Percentiles rank a stretch among this genome's conserved stretches.
Conservation (phyloP, 2,113 vertebrate genomes). For the Solea senegalensis region DNA sequence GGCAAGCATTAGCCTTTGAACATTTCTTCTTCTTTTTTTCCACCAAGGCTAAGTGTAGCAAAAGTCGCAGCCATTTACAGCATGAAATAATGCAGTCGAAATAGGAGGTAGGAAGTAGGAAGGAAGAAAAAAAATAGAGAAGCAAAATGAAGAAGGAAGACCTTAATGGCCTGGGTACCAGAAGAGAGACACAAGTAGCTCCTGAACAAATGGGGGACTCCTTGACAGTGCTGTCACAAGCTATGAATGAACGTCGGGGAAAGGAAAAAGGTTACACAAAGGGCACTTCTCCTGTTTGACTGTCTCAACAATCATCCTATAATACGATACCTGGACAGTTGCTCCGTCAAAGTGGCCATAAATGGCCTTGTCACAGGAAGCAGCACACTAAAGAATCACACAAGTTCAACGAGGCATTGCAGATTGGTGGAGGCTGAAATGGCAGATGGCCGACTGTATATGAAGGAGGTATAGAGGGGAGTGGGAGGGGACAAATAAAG, state of each 20-base stretch:
- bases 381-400: conserved; percentile 36
- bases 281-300: conserved; percentile 60
- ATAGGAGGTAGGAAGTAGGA: not conserved
- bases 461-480: conserved; percentile 15
- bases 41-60: conserved; percentile 23
- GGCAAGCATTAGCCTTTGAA: conserved; percentile 21
- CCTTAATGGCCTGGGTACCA: conserved; percentile 6
- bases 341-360: conserved; percentile 48
- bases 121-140: not conserved
- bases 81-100: not conserved
- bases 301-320: conserved; percentile 65
- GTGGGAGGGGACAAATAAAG: conserved; percentile 1
- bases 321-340: conserved; percentile 50
- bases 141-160: conserved; percentile 16
- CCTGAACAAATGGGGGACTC: conserved; percentile 48
- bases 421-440: conserved; percentile 39
- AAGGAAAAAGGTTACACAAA: conserved; percentile 65
- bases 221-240: conserved; percentile 56
- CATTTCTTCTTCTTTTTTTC: conserved; percentile 38
- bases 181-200: conserved; percentile 22
- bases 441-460: conserved; percentile 29
- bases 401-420: conserved; percentile 50
- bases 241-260: conserved; percentile 17
- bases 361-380: conserved; percentile 50
- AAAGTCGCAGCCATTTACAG: conserved; percentile 26